A percentile compares a stretch with the other conserved stretches of the same genome.
Evolutionary conservation across 2,113 vertebrate genomes (phyloP).

Genomic region (Sander vitreus): DNA sequence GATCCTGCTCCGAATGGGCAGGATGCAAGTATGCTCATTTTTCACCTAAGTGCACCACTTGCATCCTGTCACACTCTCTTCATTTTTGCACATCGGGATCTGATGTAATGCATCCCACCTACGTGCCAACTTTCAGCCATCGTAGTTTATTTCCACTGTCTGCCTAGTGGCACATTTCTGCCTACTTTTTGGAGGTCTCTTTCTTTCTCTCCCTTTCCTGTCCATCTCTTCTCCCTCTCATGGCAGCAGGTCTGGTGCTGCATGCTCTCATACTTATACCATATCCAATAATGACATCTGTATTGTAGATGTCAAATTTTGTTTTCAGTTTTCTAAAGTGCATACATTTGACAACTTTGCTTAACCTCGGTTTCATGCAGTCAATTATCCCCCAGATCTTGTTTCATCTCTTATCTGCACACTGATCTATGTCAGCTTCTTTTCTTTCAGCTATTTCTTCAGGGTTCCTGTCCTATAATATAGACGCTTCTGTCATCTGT

Average conservation of each 20-base stretch:
- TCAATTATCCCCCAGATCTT: constrained; percentile 17
- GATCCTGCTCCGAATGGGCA: not conserved
- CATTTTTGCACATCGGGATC: not conserved
- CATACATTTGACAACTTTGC: not conserved
- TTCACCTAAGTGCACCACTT: not conserved
- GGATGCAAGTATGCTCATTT: not conserved
- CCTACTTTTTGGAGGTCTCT: not conserved
- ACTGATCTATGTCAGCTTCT: constrained; percentile 17
- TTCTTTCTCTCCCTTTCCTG: not conserved
- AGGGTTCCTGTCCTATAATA: not conserved
- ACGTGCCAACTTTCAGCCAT: not conserved
- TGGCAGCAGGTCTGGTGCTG: not conserved
- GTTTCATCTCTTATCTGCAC: not conserved
- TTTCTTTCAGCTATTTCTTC: constrained; percentile 20
- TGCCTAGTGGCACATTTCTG: not conserved
- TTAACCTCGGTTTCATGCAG: constrained; percentile 8
- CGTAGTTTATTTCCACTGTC: not conserved
- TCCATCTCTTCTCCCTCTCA: not conserved
- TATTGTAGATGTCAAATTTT: not conserved
- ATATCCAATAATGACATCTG: not conserved
- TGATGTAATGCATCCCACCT: constrained; percentile 2
- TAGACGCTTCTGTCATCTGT: constrained; percentile 25
- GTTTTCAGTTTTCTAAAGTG: not conserved
- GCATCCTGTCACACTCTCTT: not conserved
- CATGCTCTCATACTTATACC: not conserved